These are phyloP conservation scores for Hybognathus amarus DNA, from an alignment of 2,797 vertebrate species.

Conservation along the genomic window DNA sequence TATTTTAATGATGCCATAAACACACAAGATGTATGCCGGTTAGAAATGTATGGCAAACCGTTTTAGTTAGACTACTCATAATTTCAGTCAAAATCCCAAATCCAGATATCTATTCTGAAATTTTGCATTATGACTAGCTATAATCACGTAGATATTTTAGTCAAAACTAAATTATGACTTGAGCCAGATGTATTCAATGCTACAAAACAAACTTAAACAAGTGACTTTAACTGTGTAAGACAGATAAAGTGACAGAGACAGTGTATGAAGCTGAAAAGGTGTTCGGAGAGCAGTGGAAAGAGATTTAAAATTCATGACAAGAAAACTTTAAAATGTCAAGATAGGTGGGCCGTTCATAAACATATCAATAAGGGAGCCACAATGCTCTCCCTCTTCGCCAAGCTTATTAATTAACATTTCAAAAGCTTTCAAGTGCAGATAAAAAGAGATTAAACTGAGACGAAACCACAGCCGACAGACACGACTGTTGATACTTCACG, in stretches of 20 bases:
- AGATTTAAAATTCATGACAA: conserved; percentile 1
- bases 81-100: too few species aligned
- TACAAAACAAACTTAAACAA: too few species aligned
- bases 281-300: background rate
- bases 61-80: too few species aligned
- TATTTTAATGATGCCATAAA: too few species aligned
- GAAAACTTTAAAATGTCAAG: conserved; percentile 41
- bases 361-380: conserved; percentile 25
- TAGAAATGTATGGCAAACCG: too few species aligned
- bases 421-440: conserved; percentile 25
- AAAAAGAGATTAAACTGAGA: conserved; percentile 12
- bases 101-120: too few species aligned
- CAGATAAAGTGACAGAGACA: background rate
- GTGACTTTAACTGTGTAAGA: background rate
- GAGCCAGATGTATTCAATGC: background rate
- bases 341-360: conserved; percentile 44
- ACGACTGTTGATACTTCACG: background rate
- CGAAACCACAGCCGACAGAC: background rate
- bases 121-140: too few species aligned
- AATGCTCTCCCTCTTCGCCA: conserved; percentile 10
- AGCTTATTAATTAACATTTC: conserved; percentile 56
- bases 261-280: background rate
- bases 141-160: too few species aligned
- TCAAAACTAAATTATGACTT: background rate
- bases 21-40: too few species aligned